Conservation (phyloP, 2,888 invertebrate species). For the Diarsia dahlii region DNA sequence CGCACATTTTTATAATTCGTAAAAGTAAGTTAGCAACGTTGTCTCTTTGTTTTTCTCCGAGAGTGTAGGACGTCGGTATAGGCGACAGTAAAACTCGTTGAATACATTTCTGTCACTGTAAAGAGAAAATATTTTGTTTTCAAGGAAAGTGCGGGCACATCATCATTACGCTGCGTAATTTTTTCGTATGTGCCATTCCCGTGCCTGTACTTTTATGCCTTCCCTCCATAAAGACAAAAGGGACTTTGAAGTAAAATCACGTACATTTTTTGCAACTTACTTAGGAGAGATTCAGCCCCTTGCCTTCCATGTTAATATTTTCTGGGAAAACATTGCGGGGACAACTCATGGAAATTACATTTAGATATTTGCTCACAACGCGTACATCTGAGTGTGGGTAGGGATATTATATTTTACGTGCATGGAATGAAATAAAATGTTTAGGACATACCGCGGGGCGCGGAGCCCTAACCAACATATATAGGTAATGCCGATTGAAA, state of each 20-base stretch:
- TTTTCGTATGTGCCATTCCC: constrained; percentile 89
- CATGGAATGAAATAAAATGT: constrained; percentile 90
- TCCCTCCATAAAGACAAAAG: constrained; percentile 91
- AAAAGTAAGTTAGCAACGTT: constrained; percentile 70
- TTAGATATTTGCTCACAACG: constrained; percentile 90
- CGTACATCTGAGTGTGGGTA: constrained; percentile 88
- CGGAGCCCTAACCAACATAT: constrained; percentile 74
- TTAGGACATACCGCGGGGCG: constrained; percentile 81
- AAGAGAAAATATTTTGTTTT: constrained; percentile 89
- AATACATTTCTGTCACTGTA: constrained; percentile 87
- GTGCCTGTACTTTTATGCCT: constrained; percentile 89
- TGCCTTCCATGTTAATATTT: constrained; percentile 90
- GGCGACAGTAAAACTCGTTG: constrained; percentile 80
- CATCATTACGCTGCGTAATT: constrained; percentile 90
- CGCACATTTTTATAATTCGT: constrained; percentile 66
- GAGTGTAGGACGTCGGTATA: constrained; percentile 60
- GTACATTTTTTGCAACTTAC: constrained; percentile 91
- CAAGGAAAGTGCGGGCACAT: constrained; percentile 88
- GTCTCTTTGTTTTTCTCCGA: constrained; percentile 60
- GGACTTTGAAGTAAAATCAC: constrained; percentile 91
- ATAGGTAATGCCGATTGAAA: constrained; percentile 87
- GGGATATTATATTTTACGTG: constrained; percentile 91
- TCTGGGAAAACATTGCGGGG: constrained; percentile 91
- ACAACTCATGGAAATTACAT: constrained; percentile 91
- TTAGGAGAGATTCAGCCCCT: constrained; percentile 90